phyloP scores from a whole-genome alignment of 2,113 vertebrate genomes.

The Delphinus delphis region DNA sequence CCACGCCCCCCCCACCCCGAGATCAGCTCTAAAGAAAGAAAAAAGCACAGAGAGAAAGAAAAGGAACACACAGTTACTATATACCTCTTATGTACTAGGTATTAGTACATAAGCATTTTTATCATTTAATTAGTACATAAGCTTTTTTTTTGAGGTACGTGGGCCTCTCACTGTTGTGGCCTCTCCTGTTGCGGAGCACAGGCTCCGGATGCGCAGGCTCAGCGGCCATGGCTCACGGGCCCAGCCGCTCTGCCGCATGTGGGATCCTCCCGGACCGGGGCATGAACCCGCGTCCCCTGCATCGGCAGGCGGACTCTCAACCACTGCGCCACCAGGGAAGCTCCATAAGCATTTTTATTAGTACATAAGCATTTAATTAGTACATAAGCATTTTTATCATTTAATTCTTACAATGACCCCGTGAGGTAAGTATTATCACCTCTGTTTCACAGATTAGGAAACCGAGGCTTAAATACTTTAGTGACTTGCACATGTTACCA shows the following conservation, averaged over 20 bases:
- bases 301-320: too few relatives aligned
- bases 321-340: too few relatives aligned
- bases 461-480: background rate
- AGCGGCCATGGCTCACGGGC: too few relatives aligned
- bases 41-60: background rate
- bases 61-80: background rate
- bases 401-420: background rate
- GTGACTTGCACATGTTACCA: background rate
- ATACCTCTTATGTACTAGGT: background rate
- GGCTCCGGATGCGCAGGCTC: too few relatives aligned
- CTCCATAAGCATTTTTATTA: background rate
- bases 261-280: too few relatives aligned
- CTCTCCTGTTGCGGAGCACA: too few relatives aligned
- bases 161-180: too few relatives aligned
- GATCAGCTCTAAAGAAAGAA: background rate
- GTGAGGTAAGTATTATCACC: background rate
- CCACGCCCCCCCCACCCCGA: background rate
- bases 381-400: background rate
- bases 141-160: background rate
- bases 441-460: background rate
- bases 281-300: too few relatives aligned
- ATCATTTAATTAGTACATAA: background rate
- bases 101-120: background rate
- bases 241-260: too few relatives aligned
- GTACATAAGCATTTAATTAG: background rate